These are phyloP conservation scores for Channallabes apus DNA, from an alignment of 2,797 vertebrate genomes.

Conservation along the genomic window DNA sequence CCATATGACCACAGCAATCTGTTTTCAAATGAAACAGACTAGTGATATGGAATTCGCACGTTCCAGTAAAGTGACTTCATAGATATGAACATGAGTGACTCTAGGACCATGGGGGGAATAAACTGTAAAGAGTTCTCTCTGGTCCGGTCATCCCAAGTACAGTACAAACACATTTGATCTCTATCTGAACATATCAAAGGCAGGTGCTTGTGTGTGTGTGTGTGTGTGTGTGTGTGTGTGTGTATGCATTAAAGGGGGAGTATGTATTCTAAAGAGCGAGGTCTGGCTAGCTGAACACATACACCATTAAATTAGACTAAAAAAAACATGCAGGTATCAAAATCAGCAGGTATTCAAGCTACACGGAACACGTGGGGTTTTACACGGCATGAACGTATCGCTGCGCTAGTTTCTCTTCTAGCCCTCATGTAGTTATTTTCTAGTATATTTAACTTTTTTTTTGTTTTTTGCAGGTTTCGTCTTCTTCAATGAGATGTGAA, in stretches of 20 bases:
- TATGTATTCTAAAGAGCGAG: constrained; percentile 32
- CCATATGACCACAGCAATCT: constrained; percentile 35
- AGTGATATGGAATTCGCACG: constrained; percentile 49
- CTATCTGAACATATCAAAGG: constrained; percentile 47
- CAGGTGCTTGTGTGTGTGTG: not conserved
- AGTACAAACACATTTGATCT: constrained; percentile 55
- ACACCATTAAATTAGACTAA: constrained; percentile 82
- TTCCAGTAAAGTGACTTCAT: constrained; percentile 45
- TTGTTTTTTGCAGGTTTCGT: constrained; percentile 55
- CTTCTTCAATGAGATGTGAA: constrained; percentile 52
- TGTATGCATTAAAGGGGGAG: not conserved
- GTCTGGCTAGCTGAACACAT: constrained; percentile 70
- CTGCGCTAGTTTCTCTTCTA: constrained; percentile 56
- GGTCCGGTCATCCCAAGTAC: constrained; percentile 40
- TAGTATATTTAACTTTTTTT: constrained; percentile 38
- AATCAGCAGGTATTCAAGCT: constrained; percentile 82
- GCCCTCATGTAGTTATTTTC: constrained; percentile 44
- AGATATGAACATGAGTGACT: constrained; percentile 29
- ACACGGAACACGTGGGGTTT: constrained; percentile 77
- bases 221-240: no score
- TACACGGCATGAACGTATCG: constrained; percentile 72
- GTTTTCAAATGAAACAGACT: constrained; percentile 42
- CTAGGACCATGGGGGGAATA: constrained; percentile 35
- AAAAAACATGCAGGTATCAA: constrained; percentile 90
- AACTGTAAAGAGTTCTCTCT: constrained; percentile 34